Evolutionary conservation across 2,797 vertebrate species (phyloP).

Genomic region (Lagorchestes hirsutus): DNA sequence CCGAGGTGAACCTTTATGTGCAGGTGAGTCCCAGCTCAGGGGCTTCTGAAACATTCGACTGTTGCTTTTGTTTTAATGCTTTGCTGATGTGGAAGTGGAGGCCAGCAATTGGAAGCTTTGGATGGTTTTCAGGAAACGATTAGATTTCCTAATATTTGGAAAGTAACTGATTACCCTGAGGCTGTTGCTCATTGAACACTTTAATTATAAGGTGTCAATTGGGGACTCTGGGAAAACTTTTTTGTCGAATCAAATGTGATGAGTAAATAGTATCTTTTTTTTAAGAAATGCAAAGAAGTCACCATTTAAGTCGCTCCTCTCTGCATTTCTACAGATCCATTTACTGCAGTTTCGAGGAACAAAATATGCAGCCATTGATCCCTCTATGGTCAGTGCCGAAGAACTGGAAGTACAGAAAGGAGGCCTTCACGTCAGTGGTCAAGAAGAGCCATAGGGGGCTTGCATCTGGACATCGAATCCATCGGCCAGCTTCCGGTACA

Average conservation of each 20-base stretch:
- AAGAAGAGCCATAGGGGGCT: constrained; percentile 85
- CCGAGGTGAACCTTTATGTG: constrained; percentile 98
- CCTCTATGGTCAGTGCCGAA: constrained; percentile 94
- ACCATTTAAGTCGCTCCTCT: not conserved
- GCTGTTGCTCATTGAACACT: not conserved
- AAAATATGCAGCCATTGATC: constrained; percentile 94
- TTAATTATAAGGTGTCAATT: not conserved
- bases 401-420: constrained; percentile 94
- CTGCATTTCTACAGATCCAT: constrained; percentile 90
- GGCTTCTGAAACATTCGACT: not conserved
- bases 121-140: not conserved
- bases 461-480: fast-evolving
- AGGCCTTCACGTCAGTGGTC: constrained; percentile 83
- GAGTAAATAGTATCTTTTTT: not conserved
- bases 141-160: not conserved
- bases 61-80: not conserved
- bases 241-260: not conserved
- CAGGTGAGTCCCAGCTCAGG: constrained; percentile 88
- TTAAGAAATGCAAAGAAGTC: not conserved
- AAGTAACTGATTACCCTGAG: not conserved
- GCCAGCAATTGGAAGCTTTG: not conserved
- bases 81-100: not conserved
- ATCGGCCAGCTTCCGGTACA: constrained; percentile 58
- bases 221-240: not conserved
- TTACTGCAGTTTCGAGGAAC: constrained; percentile 97